Base-by-base conservation (phyloP, 2,888 invertebrate genomes). In the Bellardia pandia region DNA sequence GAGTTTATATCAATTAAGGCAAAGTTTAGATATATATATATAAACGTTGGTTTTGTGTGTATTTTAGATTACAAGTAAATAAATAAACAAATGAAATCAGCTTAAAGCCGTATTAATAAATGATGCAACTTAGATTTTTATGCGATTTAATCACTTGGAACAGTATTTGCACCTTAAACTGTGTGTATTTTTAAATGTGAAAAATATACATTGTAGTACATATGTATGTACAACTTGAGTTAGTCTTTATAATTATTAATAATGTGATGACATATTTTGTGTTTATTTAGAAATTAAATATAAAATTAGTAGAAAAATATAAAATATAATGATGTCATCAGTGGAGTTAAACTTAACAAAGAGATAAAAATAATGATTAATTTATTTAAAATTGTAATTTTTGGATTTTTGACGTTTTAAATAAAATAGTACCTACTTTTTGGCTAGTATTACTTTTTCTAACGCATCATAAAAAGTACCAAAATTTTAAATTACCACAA, bases 1-100 rank as follows among this genome's bases (percentile, higher is more conserved):
- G n/a, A 60, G 78, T 84, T 74, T 74, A 66, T 72, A 78, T 58
- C 60, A 78, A 78, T 84, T 74, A 74, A 84, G 11, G 64, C 33
- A 45, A 53, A 48, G 33, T 58, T 11, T n/a, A 16, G n/a, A n/a
- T 14, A 23, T 23, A 14, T 16, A 8, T 23, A 23, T 58, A 37
- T 33, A 68, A 53, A 8, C 16, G 23, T 51, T 71, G 37, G 9
- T 58, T 9, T 3, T 45, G 11, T 56, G 23, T 53, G 33, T 60
- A 3, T 30, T 53, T 3, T 33, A n/a, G 6, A 56, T 16, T 48
- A 51, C 11, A 62, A 79, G 40, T 8, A 79, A 51, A 60, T 62
- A 16, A 42, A 66, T 30, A 66, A 42, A 42, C 14, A 62, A 71
- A 69, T 69, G 78, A 78, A 78, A 78, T 78, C 78, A 78, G 60